phyloP scores from a whole-genome alignment of 2,113 vertebrate genomes.

The Vidua macroura region DNA sequence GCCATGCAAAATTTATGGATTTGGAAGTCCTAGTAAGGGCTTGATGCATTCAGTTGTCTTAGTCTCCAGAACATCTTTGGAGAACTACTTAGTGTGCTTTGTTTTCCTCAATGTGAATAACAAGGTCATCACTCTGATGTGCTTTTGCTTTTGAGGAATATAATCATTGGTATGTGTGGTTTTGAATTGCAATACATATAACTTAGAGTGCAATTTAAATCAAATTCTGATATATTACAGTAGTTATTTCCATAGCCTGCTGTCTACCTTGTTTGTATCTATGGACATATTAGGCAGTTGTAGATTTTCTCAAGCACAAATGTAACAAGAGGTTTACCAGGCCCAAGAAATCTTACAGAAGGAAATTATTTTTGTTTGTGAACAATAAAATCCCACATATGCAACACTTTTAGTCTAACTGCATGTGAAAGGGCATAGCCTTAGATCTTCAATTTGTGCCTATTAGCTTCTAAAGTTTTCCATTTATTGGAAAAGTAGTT shows the following conservation, averaged over 20 bases:
- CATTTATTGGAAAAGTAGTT: neutral
- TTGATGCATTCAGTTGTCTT: neutral
- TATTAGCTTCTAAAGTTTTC: neutral
- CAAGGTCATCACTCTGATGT: neutral
- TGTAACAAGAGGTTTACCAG: neutral
- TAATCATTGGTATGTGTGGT: neutral
- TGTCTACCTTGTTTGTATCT: neutral
- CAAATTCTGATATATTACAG: neutral
- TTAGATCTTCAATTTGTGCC: neutral
- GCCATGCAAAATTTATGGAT: neutral
- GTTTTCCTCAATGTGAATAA: neutral
- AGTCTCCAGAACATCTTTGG: neutral
- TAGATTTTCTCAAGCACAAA: neutral
- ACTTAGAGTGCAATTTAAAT: neutral
- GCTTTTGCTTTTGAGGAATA: neutral
- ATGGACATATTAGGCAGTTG: neutral
- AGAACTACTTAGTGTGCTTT: neutral
- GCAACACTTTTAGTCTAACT: neutral
- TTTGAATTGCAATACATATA: neutral
- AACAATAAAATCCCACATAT: neutral
- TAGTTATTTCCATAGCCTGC: neutral
- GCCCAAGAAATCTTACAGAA: neutral
- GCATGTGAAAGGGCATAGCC: neutral
- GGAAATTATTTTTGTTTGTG: neutral
- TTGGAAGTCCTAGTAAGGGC: neutral